phyloP scores from a whole-genome alignment of 2,113 vertebrate species.

The Amphilophus citrinellus region DNA sequence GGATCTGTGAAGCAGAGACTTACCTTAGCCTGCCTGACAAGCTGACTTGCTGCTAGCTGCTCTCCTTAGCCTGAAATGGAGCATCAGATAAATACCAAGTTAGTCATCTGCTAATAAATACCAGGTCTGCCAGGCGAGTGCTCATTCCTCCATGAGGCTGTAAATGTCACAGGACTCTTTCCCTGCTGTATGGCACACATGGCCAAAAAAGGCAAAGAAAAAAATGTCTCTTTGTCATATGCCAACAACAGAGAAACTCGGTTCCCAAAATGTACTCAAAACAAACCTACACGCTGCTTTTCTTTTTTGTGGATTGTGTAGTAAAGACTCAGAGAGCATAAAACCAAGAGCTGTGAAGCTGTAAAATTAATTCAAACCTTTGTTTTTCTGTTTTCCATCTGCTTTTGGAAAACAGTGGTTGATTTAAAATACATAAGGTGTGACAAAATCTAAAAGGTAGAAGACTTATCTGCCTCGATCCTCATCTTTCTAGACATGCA shows the following conservation, averaged over 20 bases:
- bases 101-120: conserved; percentile 2
- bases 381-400: not conserved
- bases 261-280: not conserved
- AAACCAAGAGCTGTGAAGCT: not conserved
- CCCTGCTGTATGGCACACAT: not conserved
- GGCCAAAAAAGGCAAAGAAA: not conserved
- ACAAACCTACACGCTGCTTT: not conserved
- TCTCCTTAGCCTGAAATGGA: not conserved
- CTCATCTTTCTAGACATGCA: not conserved
- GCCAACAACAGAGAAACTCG: not conserved
- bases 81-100: conserved; percentile 12
- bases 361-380: not conserved
- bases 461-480: not conserved
- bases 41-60: not conserved
- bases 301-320: not conserved
- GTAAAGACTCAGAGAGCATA: not conserved
- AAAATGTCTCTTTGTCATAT: not conserved
- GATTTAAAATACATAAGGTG: not conserved
- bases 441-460: not conserved
- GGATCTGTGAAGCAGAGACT: not conserved
- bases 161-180: conserved; percentile 4
- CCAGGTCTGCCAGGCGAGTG: not conserved
- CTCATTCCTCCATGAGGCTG: not conserved
- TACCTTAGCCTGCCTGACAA: not conserved
- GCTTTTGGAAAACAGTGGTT: not conserved